Percentiles rank a stretch among this genome's conserved stretches.
phyloP scores from a whole-genome alignment of 2,888 invertebrate species.

The Glomeris marginata region DNA sequence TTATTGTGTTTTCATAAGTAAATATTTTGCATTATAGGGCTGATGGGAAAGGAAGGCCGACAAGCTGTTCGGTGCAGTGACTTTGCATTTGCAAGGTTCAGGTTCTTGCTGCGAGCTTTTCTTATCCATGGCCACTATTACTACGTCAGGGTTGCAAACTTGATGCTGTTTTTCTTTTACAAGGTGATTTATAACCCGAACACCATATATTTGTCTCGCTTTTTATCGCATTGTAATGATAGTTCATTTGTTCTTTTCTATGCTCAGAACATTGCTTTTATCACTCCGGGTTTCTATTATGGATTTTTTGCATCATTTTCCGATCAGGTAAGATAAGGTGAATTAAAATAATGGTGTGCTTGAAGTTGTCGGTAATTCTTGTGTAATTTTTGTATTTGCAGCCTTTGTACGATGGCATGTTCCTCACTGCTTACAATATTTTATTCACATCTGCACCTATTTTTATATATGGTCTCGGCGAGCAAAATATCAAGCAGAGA shows the following conservation, averaged over 20 bases:
- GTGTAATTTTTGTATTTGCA: no score
- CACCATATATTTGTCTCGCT: no score
- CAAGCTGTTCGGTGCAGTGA: conserved; percentile 56
- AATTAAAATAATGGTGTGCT: conserved; percentile 3
- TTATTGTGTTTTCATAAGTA: no score
- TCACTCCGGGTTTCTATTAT: conserved; percentile 42
- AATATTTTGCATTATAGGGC: conserved; percentile 25
- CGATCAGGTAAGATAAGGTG: conserved; percentile 28
- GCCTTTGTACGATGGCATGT: conserved; percentile 55
- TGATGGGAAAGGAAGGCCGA: conserved; percentile 43
- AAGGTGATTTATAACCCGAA: no score
- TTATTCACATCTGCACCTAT: conserved; percentile 60
- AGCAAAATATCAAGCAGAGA: conserved; percentile 48
- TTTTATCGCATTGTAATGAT: no score
- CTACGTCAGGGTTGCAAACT: conserved; percentile 52
- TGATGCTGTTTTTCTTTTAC: conserved; percentile 73
- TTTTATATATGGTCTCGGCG: conserved; percentile 53
- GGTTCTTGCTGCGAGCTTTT: conserved; percentile 55
- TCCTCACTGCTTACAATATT: conserved; percentile 59
- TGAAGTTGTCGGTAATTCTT: background rate
- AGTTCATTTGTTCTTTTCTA: no score
- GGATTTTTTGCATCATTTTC: conserved; percentile 34
- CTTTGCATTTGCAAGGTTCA: conserved; percentile 71
- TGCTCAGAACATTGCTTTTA: conserved; percentile 58
- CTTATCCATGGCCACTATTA: conserved; percentile 74